These are phyloP conservation scores for Andrena bucephala DNA, from an alignment of 2,888 invertebrate genomes.

Conservation along the genomic window DNA sequence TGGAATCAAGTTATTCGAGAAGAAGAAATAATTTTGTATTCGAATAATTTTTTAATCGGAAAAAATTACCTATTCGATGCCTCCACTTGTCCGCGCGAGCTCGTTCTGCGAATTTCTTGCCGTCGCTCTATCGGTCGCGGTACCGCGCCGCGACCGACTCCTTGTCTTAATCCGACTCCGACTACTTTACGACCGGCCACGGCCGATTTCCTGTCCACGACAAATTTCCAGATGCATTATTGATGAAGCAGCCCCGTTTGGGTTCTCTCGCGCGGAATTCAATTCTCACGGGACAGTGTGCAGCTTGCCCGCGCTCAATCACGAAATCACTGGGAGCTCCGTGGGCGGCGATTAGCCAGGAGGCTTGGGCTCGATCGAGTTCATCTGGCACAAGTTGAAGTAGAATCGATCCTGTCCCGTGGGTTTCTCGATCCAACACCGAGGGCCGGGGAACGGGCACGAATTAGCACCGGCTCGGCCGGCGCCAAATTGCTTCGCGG, in stretches of 20 bases:
- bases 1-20: too few relatives aligned
- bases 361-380: neutral
- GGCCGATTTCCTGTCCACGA: conserved; percentile 25
- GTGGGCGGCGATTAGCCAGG: neutral
- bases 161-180: conserved; percentile 41
- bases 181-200: conserved; percentile 25
- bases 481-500: conserved; percentile 62
- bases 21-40: too few relatives aligned
- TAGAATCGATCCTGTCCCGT: too few relatives aligned
- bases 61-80: too few relatives aligned
- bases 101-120: conserved; percentile 30
- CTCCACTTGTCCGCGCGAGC: neutral
- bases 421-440: too few relatives aligned
- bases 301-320: conserved; percentile 1
- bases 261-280: neutral
- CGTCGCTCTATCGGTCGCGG: conserved; percentile 11
- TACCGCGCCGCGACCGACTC: too few relatives aligned
- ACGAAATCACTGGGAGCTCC: neutral
- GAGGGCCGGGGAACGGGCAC: too few relatives aligned
- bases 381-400: neutral
- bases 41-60: too few relatives aligned
- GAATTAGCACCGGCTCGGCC: too few relatives aligned
- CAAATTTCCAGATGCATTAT: conserved; percentile 42
- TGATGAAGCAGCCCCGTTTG: conserved; percentile 22
- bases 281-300: conserved; percentile 14